Base-by-base conservation (phyloP, 2,113 vertebrate species). In the Forbesichthys agassizii region DNA sequence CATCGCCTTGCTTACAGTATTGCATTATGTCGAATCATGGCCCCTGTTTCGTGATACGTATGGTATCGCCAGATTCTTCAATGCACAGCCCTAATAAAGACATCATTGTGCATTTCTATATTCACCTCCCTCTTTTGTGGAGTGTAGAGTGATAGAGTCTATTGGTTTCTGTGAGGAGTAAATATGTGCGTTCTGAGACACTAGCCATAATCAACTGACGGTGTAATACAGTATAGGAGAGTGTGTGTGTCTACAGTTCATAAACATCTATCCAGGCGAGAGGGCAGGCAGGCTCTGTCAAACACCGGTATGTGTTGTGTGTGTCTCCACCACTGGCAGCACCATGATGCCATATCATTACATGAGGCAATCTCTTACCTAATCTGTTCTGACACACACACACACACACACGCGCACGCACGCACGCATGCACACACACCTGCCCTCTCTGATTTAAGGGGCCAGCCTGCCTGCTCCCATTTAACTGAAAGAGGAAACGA, bases 301-400 rank as follows among this genome's bases (percentile, higher is more conserved):
- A 89, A 90, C 88, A 88, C 88, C 86, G 79, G 82, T 84, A 75
- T 82, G 86, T 71, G 86, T 90, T 89, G 89, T 90, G 88, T 91
- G 87, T 82, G 86, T 88, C 90, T 88, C 5, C 36, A 42, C 16
- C 85, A 85, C 84, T 85, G 86, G 81, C 84, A 75, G 78, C 72
- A 86, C 85, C 82, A 70, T 84, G 86, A 87, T 88, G 90, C 87
- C 78, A 78, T 91, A 88, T 89, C 88, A 90, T 88, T 89, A 90
- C 88, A 89, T 90, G 88, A 88, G 88, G 86, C 88, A 88, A 90
- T 90, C 86, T 90, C 88, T 91, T 90, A 90, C 87, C 87, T 91
- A 90, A 91, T 90, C 88, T 90, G 78, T 82, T 80, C 82, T 90
- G 88, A 88, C 86, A 87, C 86, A 87, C 82, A 80, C 27, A 2